Evolutionary conservation across 2,888 invertebrate genomes (phyloP).

Genomic region (Cryptophagus acutangulus): DNA sequence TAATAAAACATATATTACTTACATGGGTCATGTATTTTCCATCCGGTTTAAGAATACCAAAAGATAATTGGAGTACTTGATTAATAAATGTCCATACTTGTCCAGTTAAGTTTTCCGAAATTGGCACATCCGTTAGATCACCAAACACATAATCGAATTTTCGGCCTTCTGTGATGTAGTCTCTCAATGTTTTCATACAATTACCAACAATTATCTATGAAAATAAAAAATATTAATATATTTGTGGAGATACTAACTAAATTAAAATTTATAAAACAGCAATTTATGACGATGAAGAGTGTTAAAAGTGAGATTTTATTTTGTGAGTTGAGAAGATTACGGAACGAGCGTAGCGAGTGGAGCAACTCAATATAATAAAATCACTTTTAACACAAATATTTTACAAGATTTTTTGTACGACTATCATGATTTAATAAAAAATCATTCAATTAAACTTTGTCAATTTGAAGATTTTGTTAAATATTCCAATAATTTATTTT

Average conservation of each 20-base stretch:
- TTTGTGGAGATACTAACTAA: conserved; percentile 10
- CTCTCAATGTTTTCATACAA: conserved; percentile 77
- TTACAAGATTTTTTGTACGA: too few species aligned
- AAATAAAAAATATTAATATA: conserved; percentile 16
- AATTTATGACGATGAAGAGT: not conserved
- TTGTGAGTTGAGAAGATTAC: not conserved
- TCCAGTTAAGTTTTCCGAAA: conserved; percentile 73
- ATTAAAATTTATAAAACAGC: too few species aligned
- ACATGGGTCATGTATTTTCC: conserved; percentile 92
- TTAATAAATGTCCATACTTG: conserved; percentile 88
- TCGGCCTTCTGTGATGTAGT: conserved; percentile 71
- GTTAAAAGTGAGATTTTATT: not conserved
- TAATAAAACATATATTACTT: conserved; percentile 39
- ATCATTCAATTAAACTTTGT: not conserved
- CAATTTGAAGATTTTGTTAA: too few species aligned
- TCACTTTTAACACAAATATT: too few species aligned
- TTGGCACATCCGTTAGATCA: conserved; percentile 89
- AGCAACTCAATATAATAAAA: too few species aligned
- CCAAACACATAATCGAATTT: conserved; percentile 91
- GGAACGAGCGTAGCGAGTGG: too few species aligned
- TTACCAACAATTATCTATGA: conserved; percentile 82
- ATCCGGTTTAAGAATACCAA: conserved; percentile 70
- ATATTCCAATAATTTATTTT: too few species aligned
- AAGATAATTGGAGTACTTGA: conserved; percentile 72
- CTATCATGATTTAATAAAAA: conserved; percentile 8